phyloP scores from a whole-genome alignment of 1,140 invertebrate genomes.

The Ceratoteleas bidentatus region DNA sequence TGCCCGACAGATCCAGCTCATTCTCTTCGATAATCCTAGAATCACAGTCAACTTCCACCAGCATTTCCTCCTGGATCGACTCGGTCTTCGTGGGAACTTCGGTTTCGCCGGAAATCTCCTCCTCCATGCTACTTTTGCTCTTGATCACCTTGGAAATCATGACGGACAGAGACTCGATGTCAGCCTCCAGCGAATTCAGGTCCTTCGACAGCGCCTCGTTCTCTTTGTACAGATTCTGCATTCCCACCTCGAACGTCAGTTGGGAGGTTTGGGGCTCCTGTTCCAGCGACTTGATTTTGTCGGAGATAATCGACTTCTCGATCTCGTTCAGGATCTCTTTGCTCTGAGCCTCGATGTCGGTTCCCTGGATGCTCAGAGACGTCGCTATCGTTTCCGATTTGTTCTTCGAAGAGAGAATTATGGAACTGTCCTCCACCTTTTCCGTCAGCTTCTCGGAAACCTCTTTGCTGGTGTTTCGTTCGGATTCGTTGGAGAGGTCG shows the following conservation, averaged over 20 bases:
- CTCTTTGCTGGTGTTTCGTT: constrained; percentile 71
- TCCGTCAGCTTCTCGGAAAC: constrained; percentile 71
- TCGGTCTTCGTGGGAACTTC: constrained; percentile 10
- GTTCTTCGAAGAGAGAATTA: neutral
- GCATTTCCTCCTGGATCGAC: constrained; percentile 38
- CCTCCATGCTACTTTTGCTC: constrained; percentile 53
- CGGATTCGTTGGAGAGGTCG: constrained; percentile 16
- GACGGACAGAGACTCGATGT: constrained; percentile 72
- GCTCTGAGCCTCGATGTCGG: constrained; percentile 75
- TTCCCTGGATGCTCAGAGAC: constrained; percentile 54
- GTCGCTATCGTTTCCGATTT: neutral
- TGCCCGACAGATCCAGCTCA: constrained; percentile 16
- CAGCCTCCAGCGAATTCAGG: constrained; percentile 66
- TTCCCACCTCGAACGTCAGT: constrained; percentile 68
- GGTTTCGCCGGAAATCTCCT: constrained; percentile 14
- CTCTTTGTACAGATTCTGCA: constrained; percentile 67
- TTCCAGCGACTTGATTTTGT: constrained; percentile 65
- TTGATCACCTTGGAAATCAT: constrained; percentile 69
- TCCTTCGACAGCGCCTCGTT: constrained; percentile 69
- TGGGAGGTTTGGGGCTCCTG: constrained; percentile 64
- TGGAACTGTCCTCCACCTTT: neutral
- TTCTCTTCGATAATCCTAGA: constrained; percentile 19
- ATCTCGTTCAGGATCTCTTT: constrained; percentile 76
- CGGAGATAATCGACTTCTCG: constrained; percentile 76
- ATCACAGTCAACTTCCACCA: constrained; percentile 26